phyloP scores from a whole-genome alignment of 2,888 invertebrate genomes.

The Anoncus sp. region DNA sequence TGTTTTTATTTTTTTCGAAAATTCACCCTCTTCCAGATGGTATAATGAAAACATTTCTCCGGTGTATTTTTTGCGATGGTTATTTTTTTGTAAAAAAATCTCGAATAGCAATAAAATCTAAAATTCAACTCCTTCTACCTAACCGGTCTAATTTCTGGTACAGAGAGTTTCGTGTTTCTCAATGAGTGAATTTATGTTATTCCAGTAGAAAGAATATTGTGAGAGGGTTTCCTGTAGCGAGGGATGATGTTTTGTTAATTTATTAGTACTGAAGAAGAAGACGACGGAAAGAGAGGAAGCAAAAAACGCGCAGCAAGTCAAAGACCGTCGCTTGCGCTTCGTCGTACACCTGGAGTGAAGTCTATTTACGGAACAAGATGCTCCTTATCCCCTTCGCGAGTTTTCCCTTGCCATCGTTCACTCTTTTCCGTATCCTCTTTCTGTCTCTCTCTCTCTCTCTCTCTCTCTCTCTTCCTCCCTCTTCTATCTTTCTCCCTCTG shows the following conservation, averaged over 20 bases:
- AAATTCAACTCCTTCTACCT: too few species aligned
- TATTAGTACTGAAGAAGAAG: slow-evolving; percentile 41
- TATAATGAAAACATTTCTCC: too few species aligned
- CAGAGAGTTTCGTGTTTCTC: not conserved
- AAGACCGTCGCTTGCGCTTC: slow-evolving; percentile 42
- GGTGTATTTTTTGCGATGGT: too few species aligned
- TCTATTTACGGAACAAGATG: slow-evolving; percentile 57
- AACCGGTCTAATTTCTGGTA: too few species aligned
- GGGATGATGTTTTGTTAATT: slow-evolving; percentile 46
- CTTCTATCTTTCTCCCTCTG: slow-evolving; percentile 47
- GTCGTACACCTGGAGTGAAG: slow-evolving; percentile 52
- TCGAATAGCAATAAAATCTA: too few species aligned
- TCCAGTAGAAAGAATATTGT: slow-evolving; percentile 51
- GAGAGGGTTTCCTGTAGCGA: slow-evolving; percentile 19
- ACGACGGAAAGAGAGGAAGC: slow-evolving; percentile 20
- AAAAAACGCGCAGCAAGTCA: slow-evolving; percentile 47
- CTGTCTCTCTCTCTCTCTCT: slow-evolving; percentile 43
- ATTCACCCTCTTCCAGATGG: too few species aligned
- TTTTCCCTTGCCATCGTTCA: slow-evolving; percentile 15
- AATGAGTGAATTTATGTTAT: not conserved
- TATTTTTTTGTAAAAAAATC: too few species aligned
- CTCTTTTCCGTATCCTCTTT: slow-evolving; percentile 45
- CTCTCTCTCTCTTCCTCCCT: too few species aligned
- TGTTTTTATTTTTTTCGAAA: too few species aligned
- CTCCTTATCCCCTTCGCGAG: slow-evolving; percentile 43